Evolutionary conservation across 2,113 vertebrate genomes (phyloP).

Genomic region (Panurus biarmicus): DNA sequence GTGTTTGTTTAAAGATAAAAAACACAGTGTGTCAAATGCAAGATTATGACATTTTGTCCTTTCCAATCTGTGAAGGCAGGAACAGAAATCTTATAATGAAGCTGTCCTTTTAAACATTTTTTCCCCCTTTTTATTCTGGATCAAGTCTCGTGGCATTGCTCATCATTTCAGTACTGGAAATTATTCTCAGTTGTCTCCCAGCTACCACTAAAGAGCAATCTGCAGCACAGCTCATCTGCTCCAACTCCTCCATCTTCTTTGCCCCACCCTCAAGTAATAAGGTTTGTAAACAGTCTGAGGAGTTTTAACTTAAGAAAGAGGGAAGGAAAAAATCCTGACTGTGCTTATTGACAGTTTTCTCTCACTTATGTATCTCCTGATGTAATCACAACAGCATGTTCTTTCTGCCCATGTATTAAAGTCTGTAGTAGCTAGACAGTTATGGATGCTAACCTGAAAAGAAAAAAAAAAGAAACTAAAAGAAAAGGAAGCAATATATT

Average conservation of each 20-base stretch:
- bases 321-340: background rate
- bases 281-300: background rate
- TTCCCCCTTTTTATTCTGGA: background rate
- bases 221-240: background rate
- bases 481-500: background rate
- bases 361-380: background rate
- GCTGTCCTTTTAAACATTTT: background rate
- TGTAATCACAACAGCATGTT: background rate
- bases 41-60: background rate
- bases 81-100: background rate
- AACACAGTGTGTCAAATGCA: background rate
- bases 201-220: background rate
- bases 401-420: background rate
- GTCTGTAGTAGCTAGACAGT: background rate
- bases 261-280: background rate
- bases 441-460: background rate
- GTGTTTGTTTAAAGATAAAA: constrained; percentile 42
- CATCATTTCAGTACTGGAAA: constrained; percentile 5
- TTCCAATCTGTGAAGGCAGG: background rate
- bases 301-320: background rate
- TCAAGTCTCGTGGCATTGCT: background rate
- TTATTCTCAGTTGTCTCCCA: background rate
- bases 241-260: background rate
- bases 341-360: background rate
- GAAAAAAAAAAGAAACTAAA: background rate